Evolutionary conservation across 2,888 invertebrate species (phyloP), one percentile per base, ranked within the genome.

Genomic region (Andrena haemorrhoa): DNA sequence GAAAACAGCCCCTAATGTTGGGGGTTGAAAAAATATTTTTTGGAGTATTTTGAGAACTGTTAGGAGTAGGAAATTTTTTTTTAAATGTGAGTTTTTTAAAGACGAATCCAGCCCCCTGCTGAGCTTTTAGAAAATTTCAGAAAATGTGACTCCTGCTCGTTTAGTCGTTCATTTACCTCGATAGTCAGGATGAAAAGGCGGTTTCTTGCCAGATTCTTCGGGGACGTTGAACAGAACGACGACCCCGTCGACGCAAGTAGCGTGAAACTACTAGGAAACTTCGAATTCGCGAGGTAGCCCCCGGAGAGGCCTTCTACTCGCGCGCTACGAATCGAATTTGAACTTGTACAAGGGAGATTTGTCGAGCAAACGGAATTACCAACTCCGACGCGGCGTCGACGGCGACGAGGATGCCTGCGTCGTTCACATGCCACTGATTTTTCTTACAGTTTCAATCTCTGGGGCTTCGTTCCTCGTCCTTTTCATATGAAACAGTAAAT

Each of bases 281-380:
- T 85, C 79, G 82, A 85, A 85, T 85, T 87, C 80, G 85, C 85
- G 85, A 86, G 85, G 87, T 84, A 79, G 33, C 82, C 75, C 71
- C 60, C 71, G 60, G 82, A 77, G 70, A 63, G 68, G 61, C 51
- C 35, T 58, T 64, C 63, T 66, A 63, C 60, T 79, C 73, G 71
- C 69, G 63, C 51, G 58, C 81, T 47, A 41, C 79, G 70, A 88
- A 80, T 83, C 86, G 84, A 86, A 84, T 86, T 83, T 71, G 74
- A 84, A 88, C 83, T 86, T 82, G 87, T 78, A 84, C 81, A 82
- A 75, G 80, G 65, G 81, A 81, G 87, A 89, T 89, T 88, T 76
- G 83, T 64, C 78, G 73, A 64, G 86, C 85, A 90, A 90, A 90
- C 87, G 88, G 84, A 88, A 90, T 90, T 88, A 89, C 83, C 75